Percentiles rank a stretch among this genome's conserved stretches.
phyloP scores from a whole-genome alignment of 2,113 vertebrate species.

The Zosterops pallidus region DNA sequence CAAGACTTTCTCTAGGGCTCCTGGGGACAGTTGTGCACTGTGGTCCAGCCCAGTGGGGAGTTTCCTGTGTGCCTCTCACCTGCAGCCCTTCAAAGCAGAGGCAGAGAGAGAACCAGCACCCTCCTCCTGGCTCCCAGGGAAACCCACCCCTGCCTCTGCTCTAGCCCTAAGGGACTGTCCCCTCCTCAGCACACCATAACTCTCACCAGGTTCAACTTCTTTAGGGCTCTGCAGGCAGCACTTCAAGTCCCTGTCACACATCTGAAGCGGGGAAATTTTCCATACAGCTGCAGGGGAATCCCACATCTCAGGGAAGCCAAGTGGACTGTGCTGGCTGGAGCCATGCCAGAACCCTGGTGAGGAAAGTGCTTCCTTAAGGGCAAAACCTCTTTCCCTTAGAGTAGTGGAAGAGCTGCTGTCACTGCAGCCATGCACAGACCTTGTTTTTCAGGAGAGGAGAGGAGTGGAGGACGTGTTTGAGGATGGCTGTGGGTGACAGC shows the following conservation, averaged over 20 bases:
- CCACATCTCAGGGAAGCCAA: accelerated
- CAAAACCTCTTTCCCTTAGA: not conserved
- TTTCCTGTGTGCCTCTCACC: not conserved
- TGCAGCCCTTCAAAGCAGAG: not conserved
- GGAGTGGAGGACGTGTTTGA: accelerated
- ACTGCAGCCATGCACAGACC: accelerated
- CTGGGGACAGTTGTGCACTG: not conserved
- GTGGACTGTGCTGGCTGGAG: not conserved
- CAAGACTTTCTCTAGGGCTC: not conserved
- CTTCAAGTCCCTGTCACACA: not conserved
- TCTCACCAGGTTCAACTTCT: not conserved
- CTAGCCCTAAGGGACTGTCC: not conserved
- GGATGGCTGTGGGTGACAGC: not conserved
- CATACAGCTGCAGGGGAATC: not conserved
- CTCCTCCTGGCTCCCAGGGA: not conserved
- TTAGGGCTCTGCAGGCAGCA: not conserved
- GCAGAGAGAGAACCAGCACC: not conserved
- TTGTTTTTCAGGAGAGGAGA: not conserved
- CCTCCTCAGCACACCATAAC: not conserved
- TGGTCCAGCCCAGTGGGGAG: not conserved
- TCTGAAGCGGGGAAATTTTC: not conserved
- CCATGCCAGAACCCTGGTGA: accelerated
- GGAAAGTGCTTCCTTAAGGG: not conserved
- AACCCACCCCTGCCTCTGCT: not conserved
- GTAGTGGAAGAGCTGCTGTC: not conserved